Evolutionary conservation across 2,888 invertebrate species (phyloP).

Genomic region (Troides oblongomaculatus): DNA sequence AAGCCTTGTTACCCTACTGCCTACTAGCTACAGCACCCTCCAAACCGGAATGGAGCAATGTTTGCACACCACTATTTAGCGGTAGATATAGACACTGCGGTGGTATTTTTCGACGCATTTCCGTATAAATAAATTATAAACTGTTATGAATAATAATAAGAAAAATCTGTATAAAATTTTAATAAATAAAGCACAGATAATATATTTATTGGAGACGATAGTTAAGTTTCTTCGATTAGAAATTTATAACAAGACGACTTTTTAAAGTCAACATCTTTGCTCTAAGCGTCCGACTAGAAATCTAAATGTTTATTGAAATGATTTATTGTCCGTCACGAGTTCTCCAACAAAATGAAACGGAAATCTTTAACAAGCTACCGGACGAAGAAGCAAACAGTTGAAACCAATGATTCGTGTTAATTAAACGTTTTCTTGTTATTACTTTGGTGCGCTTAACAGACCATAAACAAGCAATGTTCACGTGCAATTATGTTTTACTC

Average conservation of each 20-base stretch:
- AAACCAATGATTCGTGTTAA: slow-evolving; percentile 59
- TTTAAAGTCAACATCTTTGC: slow-evolving; percentile 56
- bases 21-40: too few species aligned
- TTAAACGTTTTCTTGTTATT: slow-evolving; percentile 50
- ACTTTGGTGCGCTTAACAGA: slow-evolving; percentile 19
- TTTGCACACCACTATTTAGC: too few species aligned
- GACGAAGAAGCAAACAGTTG: slow-evolving; percentile 39
- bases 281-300: slow-evolving; percentile 46
- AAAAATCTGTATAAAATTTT: too few species aligned
- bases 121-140: too few species aligned
- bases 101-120: too few species aligned
- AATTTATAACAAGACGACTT: slow-evolving; percentile 65
- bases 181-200: slow-evolving; percentile 1
- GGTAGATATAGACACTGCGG: too few species aligned
- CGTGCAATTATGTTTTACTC: slow-evolving; percentile 15
- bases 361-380: slow-evolving; percentile 73
- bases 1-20: too few species aligned
- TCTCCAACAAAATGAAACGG: slow-evolving; percentile 72
- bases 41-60: too few species aligned
- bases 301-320: slow-evolving; percentile 49
- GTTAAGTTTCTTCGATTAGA: slow-evolving; percentile 53
- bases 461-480: slow-evolving; percentile 25
- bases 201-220: slow-evolving; percentile 19
- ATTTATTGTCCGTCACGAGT: slow-evolving; percentile 53
- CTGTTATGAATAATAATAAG: too few species aligned